Evolutionary conservation across 2,113 vertebrate species (phyloP).

Genomic region (Numida meleagris): DNA sequence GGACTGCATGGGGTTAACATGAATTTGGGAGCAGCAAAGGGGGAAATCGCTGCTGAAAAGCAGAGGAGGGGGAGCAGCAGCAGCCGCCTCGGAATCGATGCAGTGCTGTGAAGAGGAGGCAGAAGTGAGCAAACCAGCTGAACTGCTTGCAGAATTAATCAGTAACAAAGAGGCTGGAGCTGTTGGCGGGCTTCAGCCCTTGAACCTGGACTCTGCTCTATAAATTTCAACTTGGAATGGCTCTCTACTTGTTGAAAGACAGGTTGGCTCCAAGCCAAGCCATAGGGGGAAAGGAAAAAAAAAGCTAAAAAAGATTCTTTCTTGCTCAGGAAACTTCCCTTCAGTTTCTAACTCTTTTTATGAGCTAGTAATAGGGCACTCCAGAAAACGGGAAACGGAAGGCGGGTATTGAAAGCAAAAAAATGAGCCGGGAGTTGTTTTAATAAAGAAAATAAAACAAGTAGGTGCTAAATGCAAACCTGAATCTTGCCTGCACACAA

Average conservation of each 20-base stretch:
- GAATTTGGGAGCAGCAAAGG: not conserved
- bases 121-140: constrained; percentile 69
- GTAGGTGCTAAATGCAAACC: constrained; percentile 44
- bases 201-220: constrained; percentile 84
- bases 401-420: not conserved
- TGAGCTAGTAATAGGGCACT: constrained; percentile 65
- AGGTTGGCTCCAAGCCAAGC: constrained; percentile 70
- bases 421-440: not conserved
- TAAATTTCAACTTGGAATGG: constrained; percentile 79
- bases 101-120: not conserved
- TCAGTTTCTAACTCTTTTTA: constrained; percentile 70
- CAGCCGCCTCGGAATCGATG: constrained; percentile 24
- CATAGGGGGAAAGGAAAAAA: not conserved
- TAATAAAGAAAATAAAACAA: constrained; percentile 63
- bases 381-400: not conserved
- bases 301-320: constrained; percentile 14
- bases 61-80: not conserved
- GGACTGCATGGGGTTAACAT: constrained; percentile 52
- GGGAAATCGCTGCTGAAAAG: constrained; percentile 5
- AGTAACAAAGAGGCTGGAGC: constrained; percentile 75
- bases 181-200: constrained; percentile 78
- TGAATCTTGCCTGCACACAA: constrained; percentile 14
- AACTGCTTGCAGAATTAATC: constrained; percentile 75
- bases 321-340: constrained; percentile 71
- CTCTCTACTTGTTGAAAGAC: constrained; percentile 76